Evolutionary conservation across 1,140 invertebrate genomes (phyloP).

Genomic region (Pentalonia nigronervosa): DNA sequence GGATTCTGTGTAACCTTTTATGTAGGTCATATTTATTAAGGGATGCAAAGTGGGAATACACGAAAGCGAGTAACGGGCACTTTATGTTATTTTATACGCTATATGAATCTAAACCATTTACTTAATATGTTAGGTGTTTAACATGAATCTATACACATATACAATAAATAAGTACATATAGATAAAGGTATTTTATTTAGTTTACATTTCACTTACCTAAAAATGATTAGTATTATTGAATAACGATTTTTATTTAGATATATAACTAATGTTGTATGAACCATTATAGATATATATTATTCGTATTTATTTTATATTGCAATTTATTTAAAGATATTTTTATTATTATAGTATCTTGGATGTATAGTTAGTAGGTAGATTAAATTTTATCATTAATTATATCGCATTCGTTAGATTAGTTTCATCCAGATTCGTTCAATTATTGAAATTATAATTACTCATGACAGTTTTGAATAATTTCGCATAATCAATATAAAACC

Average conservation of each 20-base stretch:
- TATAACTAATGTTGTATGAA: not conserved
- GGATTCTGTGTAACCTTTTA: constrained; percentile 31
- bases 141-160: not conserved
- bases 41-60: constrained; percentile 31
- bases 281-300: not conserved
- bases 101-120: constrained; percentile 44
- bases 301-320: not conserved
- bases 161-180: not conserved
- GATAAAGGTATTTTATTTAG: not conserved
- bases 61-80: constrained; percentile 6
- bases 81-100: constrained; percentile 29
- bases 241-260: not conserved
- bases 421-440: not conserved
- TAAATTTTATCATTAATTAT: not conserved
- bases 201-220: not conserved
- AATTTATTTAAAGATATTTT: not conserved
- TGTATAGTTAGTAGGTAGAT: not conserved
- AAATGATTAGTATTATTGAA: not conserved
- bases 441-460: not conserved
- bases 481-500: not conserved
- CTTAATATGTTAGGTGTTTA: constrained; percentile 28
- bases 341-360: not conserved
- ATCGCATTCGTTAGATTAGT: not conserved
- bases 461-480: not conserved
- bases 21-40: constrained; percentile 55